Base-by-base conservation (phyloP, 2,888 invertebrate species). In the Polylopha cassiicola region DNA sequence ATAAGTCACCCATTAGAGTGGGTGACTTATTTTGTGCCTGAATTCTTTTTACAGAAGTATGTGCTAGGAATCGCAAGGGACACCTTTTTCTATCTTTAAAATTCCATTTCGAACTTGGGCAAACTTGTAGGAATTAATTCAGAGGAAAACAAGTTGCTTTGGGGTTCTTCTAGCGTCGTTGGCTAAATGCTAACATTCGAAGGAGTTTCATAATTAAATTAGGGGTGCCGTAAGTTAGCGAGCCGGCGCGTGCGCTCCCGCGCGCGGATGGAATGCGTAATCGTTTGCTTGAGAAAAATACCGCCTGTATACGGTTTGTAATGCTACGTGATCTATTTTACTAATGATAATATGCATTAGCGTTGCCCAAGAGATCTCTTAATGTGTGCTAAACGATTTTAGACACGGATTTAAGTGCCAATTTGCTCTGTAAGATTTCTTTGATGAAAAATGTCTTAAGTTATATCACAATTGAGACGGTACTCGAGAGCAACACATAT, bases 211-310 rank as follows among this genome's bases (percentile, higher is more conserved):
- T 73, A 72, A 76, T 66, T 61, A 61, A 69, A 73, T 76, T 69
- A 63, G 54, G 53, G 56, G 41, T 41, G 53, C 56, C 57, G 61
- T 66, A 65, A 73, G 64, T 70, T 70, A 65, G 55, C 50, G 51
- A 55, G 45, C 39, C 51, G 51, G 59, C 59, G 59, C 63, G 61
- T 52, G 54, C 54, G 58, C 56, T 46, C 38, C 44, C 33, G 37
- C 44, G 47, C 50, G 71, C 73, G 76, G 65, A 65, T 65, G 58
- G 78, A 77, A 78, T 77, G 48, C 61, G 41, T 73, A 75, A 79
- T 76, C 58, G 43, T 31, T 18, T 20, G 37, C 43, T 44, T 44
- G 44, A 36, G 36, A 44, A 47, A 46, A 47, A 45, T 37, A 49
- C 50, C 46, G 44, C 45, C 47, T 45, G 47, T 48, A 48, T 50